Evolutionary conservation across 2,797 vertebrate species (phyloP), one percentile per base, ranked within the genome.

Genomic region (Sebastes itinus): DNA sequence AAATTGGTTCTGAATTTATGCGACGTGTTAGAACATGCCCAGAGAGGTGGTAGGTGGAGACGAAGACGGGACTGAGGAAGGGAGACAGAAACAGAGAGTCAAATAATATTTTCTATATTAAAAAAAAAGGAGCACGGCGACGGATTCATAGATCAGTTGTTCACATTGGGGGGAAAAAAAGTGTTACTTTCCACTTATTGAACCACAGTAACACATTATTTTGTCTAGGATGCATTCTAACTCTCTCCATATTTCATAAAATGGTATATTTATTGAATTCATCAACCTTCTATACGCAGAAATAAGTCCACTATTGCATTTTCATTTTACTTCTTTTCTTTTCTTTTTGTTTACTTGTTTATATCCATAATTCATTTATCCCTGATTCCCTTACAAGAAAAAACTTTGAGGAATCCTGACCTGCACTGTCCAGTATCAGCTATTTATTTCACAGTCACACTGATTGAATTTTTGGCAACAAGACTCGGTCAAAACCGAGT

Each of bases 1-100:
- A 94, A 94, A 94, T 93, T 93, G 90, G 87, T 85, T 93, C 65
- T 68, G 88, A 91, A 94, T 94, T 90, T 92, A 93, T 93, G 89
- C 87, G 80, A 82, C 66, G 30, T 91, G 84, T 82, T 90, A 73
- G 70, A 90, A 89, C 76, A 89, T 80, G 81, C 64, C 73, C 72
- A 77, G 64, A 82, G 76, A 87, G 74, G 69, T 78, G 78, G 60
- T n/a, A 13, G 63, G 73, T 60, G 78, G 62, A 86, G 86, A 86
- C 22, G 69, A 38, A 80, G 66, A 80, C 59, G 20, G 16, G 56
- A 75, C 32, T 18, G 46, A 69, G 68, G 42, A 52, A 25, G 65
- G 60, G 42, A 72, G 46, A 77, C 49, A 54, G 56, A 71, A 55
- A 49, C 4, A 8, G 42, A 14, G 18, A 80, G 30, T 22, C 1